Conservation (phyloP, 2,888 invertebrate species). For the Incurvaria masculella region DNA sequence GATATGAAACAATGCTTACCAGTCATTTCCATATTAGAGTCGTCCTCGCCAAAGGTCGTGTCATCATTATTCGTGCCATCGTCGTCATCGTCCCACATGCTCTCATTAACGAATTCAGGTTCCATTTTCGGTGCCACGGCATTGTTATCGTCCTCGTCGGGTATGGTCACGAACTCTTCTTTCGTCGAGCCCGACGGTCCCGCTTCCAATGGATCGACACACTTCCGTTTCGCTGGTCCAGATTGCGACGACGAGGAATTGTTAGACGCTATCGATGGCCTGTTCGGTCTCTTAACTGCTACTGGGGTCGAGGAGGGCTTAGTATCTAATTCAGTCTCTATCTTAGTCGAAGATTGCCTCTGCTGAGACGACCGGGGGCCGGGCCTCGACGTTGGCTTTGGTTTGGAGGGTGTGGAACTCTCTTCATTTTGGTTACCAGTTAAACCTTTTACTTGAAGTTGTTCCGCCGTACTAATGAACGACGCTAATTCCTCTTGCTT, state of each 20-base stretch:
- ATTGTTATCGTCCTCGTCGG: constrained; percentile 52
- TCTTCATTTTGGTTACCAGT: constrained; percentile 63
- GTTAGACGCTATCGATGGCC: constrained; percentile 61
- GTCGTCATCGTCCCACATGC: constrained; percentile 58
- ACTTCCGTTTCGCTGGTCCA: constrained; percentile 55
- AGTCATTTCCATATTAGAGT: constrained; percentile 63
- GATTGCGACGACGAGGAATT: constrained; percentile 58
- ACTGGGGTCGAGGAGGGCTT: constrained; percentile 61
- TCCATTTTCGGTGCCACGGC: constrained; percentile 65
- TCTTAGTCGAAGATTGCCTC: constrained; percentile 62
- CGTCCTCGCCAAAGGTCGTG: constrained; percentile 62
- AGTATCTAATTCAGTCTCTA: constrained; percentile 60
- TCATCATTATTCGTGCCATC: constrained; percentile 62
- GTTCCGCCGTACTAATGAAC: constrained; percentile 70
- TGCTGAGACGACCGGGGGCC: constrained; percentile 65
- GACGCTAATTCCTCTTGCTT: constrained; percentile 69
- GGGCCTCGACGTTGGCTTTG: constrained; percentile 56
- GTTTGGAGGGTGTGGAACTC: constrained; percentile 56
- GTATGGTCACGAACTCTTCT: constrained; percentile 53
- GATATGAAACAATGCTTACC: too few species aligned
- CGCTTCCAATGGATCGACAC: constrained; percentile 60
- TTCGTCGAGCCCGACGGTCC: constrained; percentile 57
- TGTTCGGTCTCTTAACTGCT: constrained; percentile 63
- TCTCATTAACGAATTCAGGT: constrained; percentile 63
- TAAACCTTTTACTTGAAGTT: constrained; percentile 68